These are phyloP conservation scores for Talpa occidentalis DNA, from an alignment of 2,113 vertebrate genomes.

Conservation along the genomic window DNA sequence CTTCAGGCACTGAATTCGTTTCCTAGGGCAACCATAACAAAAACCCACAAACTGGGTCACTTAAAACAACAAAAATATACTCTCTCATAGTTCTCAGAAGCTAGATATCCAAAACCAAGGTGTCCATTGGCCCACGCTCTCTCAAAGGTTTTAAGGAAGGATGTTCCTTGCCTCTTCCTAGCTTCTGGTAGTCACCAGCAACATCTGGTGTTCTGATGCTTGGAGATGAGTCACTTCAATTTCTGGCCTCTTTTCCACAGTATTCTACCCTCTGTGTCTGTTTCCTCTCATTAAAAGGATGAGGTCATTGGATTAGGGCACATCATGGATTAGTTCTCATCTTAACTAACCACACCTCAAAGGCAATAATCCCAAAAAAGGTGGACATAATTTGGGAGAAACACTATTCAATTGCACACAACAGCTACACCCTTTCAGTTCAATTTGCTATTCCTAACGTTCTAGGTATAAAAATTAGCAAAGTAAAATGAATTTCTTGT, in stretches of 20 bases:
- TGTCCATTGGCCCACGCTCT: not conserved
- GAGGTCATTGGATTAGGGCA: not conserved
- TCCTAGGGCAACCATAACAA: not conserved
- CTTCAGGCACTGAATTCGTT: not conserved
- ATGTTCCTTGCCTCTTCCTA: not conserved
- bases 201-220: not conserved
- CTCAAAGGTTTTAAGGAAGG: not conserved
- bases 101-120: not conserved
- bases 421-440: not conserved
- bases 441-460: not conserved
- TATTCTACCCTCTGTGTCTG: not conserved
- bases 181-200: not conserved
- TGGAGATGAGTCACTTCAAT: not conserved
- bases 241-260: not conserved
- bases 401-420: not conserved
- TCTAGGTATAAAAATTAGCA: not conserved
- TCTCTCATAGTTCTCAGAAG: not conserved
- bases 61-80: not conserved
- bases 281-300: not conserved
- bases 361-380: not conserved
- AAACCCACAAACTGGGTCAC: not conserved
- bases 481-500: not conserved
- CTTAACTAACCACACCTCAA: not conserved
- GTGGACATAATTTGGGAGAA: not conserved
- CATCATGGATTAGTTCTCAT: not conserved